phyloP scores from a whole-genome alignment of 2,113 vertebrate species.

The Dunckerocampus dactyliophorus region DNA sequence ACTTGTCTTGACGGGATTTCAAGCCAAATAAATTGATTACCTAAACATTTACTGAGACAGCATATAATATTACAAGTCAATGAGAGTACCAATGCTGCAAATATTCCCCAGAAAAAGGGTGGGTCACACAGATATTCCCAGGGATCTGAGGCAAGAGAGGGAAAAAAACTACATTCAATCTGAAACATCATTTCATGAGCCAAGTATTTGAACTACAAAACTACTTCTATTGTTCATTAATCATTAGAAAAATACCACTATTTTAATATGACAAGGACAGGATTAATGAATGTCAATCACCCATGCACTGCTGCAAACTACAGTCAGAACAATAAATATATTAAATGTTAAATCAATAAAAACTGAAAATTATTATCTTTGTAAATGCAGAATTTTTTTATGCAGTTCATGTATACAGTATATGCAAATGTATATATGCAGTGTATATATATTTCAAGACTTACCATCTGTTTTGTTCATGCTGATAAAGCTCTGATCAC shows the following conservation, averaged over 20 bases:
- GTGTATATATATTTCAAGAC: conserved; percentile 17
- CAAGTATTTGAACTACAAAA: neutral
- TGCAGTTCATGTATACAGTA: neutral
- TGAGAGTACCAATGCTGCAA: conserved; percentile 43
- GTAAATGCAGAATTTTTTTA: neutral
- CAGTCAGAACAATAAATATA: neutral
- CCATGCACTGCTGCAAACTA: neutral
- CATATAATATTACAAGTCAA: conserved; percentile 55
- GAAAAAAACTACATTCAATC: neutral
- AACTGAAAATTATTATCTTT: neutral
- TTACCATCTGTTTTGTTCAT: conserved; percentile 2
- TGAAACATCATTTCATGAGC: neutral
- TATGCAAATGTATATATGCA: neutral
- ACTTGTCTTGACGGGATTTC: neutral
- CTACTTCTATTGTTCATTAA: neutral
- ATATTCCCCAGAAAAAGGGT: conserved; percentile 12
- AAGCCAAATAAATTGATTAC: conserved; percentile 37
- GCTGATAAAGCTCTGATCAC: neutral
- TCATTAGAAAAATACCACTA: neutral
- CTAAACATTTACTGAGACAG: conserved; percentile 51
- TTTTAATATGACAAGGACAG: neutral
- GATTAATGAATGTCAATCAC: neutral
- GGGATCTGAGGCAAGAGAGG: conserved; percentile 4
- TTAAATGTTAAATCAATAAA: neutral
- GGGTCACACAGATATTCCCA: accelerated